Percentiles rank a stretch among this genome's conserved stretches.
These are phyloP conservation scores for Drosophila ogumai DNA, from an alignment of 1,140 invertebrate species.

Conservation along the genomic window DNA sequence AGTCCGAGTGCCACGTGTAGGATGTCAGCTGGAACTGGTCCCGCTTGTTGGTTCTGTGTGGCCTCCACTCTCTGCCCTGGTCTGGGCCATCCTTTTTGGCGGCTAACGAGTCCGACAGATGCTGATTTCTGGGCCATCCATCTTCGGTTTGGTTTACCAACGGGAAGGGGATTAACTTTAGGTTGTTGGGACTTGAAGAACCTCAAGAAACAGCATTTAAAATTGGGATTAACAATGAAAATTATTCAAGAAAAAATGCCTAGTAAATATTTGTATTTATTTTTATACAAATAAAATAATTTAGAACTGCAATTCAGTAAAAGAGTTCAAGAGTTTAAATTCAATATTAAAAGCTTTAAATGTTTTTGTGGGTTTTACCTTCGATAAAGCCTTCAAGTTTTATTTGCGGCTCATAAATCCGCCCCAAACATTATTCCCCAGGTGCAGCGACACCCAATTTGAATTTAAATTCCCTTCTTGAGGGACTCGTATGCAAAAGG, in stretches of 20 bases:
- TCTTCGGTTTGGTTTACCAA: constrained; percentile 9
- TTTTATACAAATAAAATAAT: not conserved
- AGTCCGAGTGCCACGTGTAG: constrained; percentile 74
- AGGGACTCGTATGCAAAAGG: constrained; percentile 9
- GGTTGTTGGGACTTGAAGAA: not conserved
- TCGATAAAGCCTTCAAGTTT: not conserved
- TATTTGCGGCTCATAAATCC: constrained; percentile 14
- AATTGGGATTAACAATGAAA: not conserved
- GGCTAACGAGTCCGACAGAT: constrained; percentile 60
- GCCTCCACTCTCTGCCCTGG: constrained; percentile 7
- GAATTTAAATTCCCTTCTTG: constrained; percentile 40
- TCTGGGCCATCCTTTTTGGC: constrained; percentile 5
- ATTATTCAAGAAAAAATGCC: not conserved
- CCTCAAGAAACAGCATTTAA: not conserved
- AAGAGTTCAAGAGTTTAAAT: not conserved
- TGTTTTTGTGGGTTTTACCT: not conserved
- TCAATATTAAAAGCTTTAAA: not conserved
- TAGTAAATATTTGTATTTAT: not conserved
- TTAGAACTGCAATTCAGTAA: too few species aligned
- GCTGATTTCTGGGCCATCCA: constrained; percentile 56
- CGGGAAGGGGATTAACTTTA: constrained; percentile 35
- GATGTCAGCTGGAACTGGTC: constrained; percentile 59
- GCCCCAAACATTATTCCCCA: constrained; percentile 19
- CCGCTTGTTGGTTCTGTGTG: constrained; percentile 16
- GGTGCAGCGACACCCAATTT: constrained; percentile 39